Evolutionary conservation across 2,113 vertebrate species (phyloP).

Genomic region (Euleptes europaea): DNA sequence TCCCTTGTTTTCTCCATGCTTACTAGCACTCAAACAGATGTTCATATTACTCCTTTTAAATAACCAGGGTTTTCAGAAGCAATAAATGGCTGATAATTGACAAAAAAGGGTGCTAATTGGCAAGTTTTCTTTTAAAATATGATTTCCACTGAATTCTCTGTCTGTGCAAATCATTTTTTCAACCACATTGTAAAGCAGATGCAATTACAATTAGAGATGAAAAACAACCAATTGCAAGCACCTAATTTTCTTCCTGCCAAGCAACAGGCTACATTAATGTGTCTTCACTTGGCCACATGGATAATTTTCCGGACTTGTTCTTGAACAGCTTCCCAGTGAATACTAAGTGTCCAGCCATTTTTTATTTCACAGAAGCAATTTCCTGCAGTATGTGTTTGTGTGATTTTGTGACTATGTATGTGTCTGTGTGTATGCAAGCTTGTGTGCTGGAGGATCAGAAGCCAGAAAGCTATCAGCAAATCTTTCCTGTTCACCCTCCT

Average conservation of each 20-base stretch:
- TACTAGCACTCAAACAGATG: background rate
- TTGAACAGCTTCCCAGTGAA: background rate
- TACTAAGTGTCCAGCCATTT: background rate
- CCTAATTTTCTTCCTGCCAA: background rate
- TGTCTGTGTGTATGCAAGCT: too few relatives aligned
- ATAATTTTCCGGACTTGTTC: constrained; percentile 6
- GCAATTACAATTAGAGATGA: constrained; percentile 18
- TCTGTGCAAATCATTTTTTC: background rate
- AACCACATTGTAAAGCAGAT: background rate
- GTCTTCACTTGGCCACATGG: constrained; percentile 12
- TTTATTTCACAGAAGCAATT: constrained; percentile 32
- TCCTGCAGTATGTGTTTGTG: background rate
- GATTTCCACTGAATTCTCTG: background rate
- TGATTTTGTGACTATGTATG: too few relatives aligned
- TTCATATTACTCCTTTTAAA: background rate
- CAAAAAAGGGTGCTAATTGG: background rate
- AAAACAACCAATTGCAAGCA: background rate
- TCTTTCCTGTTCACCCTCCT: background rate
- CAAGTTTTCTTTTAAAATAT: background rate
- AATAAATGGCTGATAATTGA: background rate
- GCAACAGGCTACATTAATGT: background rate
- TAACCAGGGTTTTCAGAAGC: background rate
- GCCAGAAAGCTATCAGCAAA: constrained; percentile 10
- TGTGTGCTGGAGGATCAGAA: constrained; percentile 1
- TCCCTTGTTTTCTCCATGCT: background rate